Evolutionary conservation across 2,888 invertebrate species (phyloP).

Genomic region (Sinelater perroti): DNA sequence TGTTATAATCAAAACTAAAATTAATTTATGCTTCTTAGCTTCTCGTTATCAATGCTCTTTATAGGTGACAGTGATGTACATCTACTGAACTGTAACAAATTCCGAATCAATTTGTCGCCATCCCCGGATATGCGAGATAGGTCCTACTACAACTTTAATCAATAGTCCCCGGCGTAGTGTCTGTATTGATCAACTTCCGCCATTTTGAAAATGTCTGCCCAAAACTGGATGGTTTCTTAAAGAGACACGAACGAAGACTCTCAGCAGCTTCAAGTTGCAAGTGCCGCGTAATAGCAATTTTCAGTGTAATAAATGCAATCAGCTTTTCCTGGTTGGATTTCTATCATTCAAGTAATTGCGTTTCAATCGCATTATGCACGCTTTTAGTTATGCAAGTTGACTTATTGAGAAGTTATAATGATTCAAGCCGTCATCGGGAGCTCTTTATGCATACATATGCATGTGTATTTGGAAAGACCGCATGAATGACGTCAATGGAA

Average conservation of each 20-base stretch:
- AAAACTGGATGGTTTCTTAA: slow-evolving; percentile 28
- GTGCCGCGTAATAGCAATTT: not conserved
- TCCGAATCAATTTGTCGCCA: slow-evolving; percentile 29
- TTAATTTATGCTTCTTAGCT: too few relatives aligned
- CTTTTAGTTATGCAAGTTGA: slow-evolving; percentile 22
- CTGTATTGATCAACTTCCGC: slow-evolving; percentile 40
- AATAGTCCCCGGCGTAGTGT: slow-evolving; percentile 40
- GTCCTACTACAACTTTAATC: slow-evolving; percentile 40
- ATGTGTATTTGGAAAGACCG: slow-evolving; percentile 37
- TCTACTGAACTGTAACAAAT: slow-evolving; percentile 19
- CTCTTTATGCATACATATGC: slow-evolving; percentile 37
- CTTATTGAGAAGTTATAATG: slow-evolving; percentile 15
- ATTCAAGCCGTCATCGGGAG: slow-evolving; percentile 24
- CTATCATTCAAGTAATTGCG: not conserved
- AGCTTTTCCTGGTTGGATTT: not conserved
- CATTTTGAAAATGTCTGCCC: slow-evolving; percentile 38
- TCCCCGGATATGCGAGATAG: slow-evolving; percentile 40
- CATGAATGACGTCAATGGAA: slow-evolving; percentile 34
- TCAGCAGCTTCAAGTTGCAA: not conserved
- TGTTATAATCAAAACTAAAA: too few relatives aligned
- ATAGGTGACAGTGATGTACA: too few relatives aligned
- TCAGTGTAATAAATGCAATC: not conserved
- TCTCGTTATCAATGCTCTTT: too few relatives aligned
- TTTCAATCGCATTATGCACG: slow-evolving; percentile 1
- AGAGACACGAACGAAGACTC: slow-evolving; percentile 20